Conservation (phyloP, 2,113 vertebrate species). For the Triplophysa siluroides region DNA sequence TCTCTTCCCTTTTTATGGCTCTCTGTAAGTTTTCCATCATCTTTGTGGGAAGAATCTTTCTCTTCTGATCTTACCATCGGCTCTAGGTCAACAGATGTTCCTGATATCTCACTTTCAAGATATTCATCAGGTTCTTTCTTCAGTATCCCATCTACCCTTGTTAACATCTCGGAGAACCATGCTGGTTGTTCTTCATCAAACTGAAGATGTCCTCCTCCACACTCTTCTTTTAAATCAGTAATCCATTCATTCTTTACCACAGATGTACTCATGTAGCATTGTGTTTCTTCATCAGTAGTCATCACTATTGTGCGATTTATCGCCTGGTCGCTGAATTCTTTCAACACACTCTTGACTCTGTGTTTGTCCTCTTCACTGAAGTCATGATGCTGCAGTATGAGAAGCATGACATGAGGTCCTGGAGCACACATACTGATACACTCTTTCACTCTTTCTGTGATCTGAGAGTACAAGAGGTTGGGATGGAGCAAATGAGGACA, state of each 20-base stretch:
- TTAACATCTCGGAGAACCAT: neutral
- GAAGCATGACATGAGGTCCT: conserved; percentile 28
- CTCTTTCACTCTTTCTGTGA: conserved; percentile 10
- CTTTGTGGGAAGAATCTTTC: no score
- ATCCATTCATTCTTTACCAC: no score
- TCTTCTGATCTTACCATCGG: neutral
- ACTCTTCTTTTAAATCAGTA: no score
- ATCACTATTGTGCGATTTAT: conserved; percentile 9
- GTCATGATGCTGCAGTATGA: conserved; percentile 7
- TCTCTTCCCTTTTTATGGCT: no score
- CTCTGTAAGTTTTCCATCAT: no score
- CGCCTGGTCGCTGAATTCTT: neutral
- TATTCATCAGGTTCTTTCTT: neutral
- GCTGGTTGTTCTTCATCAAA: neutral
- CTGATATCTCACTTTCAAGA: neutral
- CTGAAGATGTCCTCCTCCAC: no score
- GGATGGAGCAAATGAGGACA: conserved; percentile 11
- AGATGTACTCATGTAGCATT: no score
- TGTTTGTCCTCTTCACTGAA: neutral
- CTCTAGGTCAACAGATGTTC: neutral
- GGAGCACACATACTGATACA: conserved; percentile 24
- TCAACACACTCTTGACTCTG: conserved; percentile 1
- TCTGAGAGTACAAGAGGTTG: neutral
- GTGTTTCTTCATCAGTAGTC: neutral
- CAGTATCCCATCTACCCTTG: neutral